These are phyloP conservation scores for Cacoxenus indagator DNA, from an alignment of 2,888 invertebrate species.

Conservation along the genomic window DNA sequence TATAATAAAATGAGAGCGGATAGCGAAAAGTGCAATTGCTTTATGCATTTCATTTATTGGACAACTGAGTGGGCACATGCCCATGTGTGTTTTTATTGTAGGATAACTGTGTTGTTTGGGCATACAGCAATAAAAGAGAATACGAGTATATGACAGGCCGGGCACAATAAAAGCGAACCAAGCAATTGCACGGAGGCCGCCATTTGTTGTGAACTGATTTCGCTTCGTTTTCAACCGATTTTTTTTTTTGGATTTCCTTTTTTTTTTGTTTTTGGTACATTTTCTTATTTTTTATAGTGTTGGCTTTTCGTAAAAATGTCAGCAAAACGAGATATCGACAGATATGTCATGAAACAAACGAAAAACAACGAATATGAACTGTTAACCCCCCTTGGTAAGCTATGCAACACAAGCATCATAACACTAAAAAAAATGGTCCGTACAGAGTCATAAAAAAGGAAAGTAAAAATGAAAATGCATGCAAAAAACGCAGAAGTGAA, in stretches of 20 bases:
- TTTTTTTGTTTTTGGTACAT: not conserved
- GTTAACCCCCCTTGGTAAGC: not conserved
- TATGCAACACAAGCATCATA: not conserved
- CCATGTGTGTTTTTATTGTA: not conserved
- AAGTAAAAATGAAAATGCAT: not conserved
- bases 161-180: not conserved
- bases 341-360: not conserved
- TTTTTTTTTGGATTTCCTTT: not conserved
- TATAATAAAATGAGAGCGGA: constrained; percentile 5
- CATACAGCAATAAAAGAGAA: not conserved
- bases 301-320: not conserved
- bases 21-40: constrained; percentile 1
- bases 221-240: not conserved
- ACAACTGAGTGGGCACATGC: not conserved
- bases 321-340: not conserved
- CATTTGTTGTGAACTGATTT: not conserved
- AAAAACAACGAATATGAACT: not conserved
- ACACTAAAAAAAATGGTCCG: not conserved
- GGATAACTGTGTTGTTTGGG: too few species aligned
- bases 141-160: not conserved
- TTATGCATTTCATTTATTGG: not conserved
- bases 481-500: not conserved
- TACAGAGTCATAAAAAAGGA: not conserved
- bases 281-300: not conserved
- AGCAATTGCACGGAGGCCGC: not conserved